Evolutionary conservation across 2,113 vertebrate species (phyloP).

Genomic region (Oncorhynchus kisutch): DNA sequence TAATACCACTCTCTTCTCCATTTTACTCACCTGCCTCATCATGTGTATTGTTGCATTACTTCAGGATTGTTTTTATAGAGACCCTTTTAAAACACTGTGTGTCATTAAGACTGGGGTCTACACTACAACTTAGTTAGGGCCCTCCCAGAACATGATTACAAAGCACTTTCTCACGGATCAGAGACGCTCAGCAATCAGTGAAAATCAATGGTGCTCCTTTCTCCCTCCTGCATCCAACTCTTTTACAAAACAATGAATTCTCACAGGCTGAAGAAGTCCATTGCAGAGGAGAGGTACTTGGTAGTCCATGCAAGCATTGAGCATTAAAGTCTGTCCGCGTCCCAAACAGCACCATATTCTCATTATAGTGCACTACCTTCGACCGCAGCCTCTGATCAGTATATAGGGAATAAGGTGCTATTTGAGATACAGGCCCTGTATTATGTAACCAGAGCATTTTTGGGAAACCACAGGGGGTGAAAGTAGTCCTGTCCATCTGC

Average conservation of each 20-base stretch:
- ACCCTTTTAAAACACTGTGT: not conserved
- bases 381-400: no score
- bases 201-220: slow-evolving; percentile 38
- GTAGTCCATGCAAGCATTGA: slow-evolving; percentile 6
- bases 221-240: slow-evolving; percentile 15
- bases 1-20: not conserved
- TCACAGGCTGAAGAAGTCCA: slow-evolving; percentile 22
- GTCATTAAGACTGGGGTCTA: not conserved
- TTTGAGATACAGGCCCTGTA: slow-evolving; percentile 20
- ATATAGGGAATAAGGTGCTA: not conserved
- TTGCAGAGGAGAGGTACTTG: not conserved
- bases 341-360: no score
- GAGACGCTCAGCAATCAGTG: slow-evolving; percentile 40
- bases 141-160: slow-evolving; percentile 36
- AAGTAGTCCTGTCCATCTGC: not conserved
- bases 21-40: slow-evolving; percentile 11
- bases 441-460: slow-evolving; percentile 4
- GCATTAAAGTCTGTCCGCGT: no score
- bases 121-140: slow-evolving; percentile 23
- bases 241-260: slow-evolving; percentile 43
- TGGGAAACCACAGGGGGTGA: not conserved
- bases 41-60: slow-evolving; percentile 8
- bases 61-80: slow-evolving; percentile 17
- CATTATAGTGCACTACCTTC: no score
- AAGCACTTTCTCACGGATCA: slow-evolving; percentile 45